A percentile compares a stretch with the other conserved stretches of the same genome.
Evolutionary conservation across 2,888 invertebrate species (phyloP).

Genomic region (Calameuta idolon): DNA sequence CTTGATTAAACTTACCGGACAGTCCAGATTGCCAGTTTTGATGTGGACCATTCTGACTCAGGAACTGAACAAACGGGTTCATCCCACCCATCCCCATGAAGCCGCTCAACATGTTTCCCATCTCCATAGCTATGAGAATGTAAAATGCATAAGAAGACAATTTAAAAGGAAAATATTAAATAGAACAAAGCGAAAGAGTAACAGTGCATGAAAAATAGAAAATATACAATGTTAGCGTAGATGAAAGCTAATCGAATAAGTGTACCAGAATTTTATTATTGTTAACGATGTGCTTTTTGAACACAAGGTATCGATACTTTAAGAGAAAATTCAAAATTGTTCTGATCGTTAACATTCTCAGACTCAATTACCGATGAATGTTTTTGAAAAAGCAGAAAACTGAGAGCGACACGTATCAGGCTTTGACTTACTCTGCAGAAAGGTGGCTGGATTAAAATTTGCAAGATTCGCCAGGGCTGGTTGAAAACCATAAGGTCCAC

Average conservation of each 20-base stretch:
- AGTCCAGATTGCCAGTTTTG: conserved; percentile 62
- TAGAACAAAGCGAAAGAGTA: too few species aligned
- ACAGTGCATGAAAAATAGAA: too few species aligned
- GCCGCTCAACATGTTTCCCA: conserved; percentile 62
- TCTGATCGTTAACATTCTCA: too few species aligned
- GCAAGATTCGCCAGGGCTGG: conserved; percentile 59
- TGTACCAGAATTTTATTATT: too few species aligned
- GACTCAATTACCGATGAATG: too few species aligned
- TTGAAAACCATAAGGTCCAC: conserved; percentile 47
- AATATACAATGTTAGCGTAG: too few species aligned
- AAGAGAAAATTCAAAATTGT: too few species aligned
- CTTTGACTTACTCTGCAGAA: conserved; percentile 82
- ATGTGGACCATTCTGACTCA: conserved; percentile 62
- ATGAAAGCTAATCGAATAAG: too few species aligned
- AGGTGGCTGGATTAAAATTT: conserved; percentile 80
- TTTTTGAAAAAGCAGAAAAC: too few species aligned
- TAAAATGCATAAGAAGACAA: background rate
- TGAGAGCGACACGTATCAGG: conserved; percentile 22
- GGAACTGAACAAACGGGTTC: conserved; percentile 66
- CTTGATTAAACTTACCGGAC: conserved; percentile 47
- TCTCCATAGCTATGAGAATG: conserved; percentile 56
- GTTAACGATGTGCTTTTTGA: too few species aligned
- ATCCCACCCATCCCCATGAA: conserved; percentile 64
- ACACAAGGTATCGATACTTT: too few species aligned
- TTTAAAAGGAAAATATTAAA: too few species aligned